A percentile compares a stretch with the other conserved stretches of the same genome.
phyloP scores from a whole-genome alignment of 2,797 vertebrate species.

The Hippocampus kuda region DNA sequence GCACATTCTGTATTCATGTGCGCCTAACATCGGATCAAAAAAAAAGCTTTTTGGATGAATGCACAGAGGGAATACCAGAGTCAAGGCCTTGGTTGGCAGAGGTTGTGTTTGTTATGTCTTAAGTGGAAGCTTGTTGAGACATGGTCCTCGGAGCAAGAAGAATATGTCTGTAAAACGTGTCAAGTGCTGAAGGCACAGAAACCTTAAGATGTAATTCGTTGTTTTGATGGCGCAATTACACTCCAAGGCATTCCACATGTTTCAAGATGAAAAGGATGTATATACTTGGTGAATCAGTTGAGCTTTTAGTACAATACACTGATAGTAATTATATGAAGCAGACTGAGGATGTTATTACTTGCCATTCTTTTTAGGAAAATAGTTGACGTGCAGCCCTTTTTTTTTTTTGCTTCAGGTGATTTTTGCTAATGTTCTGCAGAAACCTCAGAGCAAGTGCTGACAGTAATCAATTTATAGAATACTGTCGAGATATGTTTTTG shows the following conservation, averaged over 20 bases:
- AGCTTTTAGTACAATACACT: background rate
- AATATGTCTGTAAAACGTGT: conserved; percentile 6
- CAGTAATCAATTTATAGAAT: no score
- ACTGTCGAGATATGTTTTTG: no score
- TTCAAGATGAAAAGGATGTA: background rate
- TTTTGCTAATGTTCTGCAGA: no score
- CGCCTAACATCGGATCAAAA: background rate
- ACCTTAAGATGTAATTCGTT: background rate
- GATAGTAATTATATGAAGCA: background rate
- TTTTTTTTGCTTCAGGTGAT: no score
- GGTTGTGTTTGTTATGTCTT: conserved; percentile 20
- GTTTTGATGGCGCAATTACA: background rate
- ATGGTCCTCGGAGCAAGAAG: conserved; percentile 1
- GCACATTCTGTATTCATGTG: background rate
- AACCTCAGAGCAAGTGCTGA: no score
- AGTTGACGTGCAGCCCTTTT: background rate
- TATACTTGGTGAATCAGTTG: background rate
- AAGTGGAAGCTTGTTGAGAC: conserved; percentile 27
- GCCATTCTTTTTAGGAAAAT: background rate
- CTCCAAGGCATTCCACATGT: background rate
- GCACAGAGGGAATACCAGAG: background rate
- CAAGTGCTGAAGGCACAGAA: conserved; percentile 9
- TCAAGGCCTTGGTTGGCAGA: background rate
- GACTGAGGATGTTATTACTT: background rate
- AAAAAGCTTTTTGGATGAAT: background rate